phyloP scores from a whole-genome alignment of 2,797 vertebrate species.

The Neosalanx taihuensis region DNA sequence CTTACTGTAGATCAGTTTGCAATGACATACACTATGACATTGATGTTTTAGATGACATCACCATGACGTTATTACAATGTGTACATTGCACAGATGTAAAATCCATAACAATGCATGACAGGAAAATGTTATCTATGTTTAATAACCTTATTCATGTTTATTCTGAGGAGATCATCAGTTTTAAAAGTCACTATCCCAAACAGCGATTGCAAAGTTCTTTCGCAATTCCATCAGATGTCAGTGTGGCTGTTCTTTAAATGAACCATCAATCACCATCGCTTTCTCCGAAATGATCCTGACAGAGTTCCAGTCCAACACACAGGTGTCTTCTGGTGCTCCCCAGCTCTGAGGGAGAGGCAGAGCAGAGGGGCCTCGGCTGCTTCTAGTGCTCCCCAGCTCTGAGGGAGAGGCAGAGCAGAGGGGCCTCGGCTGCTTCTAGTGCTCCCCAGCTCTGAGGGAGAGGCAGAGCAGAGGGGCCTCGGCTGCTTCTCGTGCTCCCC shows the following conservation, averaged over 20 bases:
- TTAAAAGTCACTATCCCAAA: constrained; percentile 11
- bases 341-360: constrained; percentile 45
- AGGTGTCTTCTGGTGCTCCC: constrained; percentile 39
- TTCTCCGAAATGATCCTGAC: neutral
- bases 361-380: constrained; percentile 43
- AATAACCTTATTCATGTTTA: constrained; percentile 16
- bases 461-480: constrained; percentile 47
- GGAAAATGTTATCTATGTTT: constrained; percentile 13
- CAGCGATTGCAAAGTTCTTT: neutral
- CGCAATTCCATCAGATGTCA: neutral
- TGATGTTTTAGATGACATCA: too few species aligned
- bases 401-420: too few species aligned
- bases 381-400: too few species aligned
- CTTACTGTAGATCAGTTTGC: too few species aligned
- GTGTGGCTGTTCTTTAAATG: neutral
- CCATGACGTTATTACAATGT: too few species aligned
- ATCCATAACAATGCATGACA: neutral
- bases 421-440: constrained; percentile 50
- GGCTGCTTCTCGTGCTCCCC: too few species aligned
- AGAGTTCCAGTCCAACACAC: constrained; percentile 1
- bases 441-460: constrained; percentile 46
- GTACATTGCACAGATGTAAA: too few species aligned
- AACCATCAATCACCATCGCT: neutral
- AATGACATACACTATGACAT: too few species aligned
- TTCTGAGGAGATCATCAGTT: neutral